Evolutionary conservation across 1,140 invertebrate species (phyloP), one percentile per base, ranked within the genome.

Genomic region (Onthophagus taurus): DNA sequence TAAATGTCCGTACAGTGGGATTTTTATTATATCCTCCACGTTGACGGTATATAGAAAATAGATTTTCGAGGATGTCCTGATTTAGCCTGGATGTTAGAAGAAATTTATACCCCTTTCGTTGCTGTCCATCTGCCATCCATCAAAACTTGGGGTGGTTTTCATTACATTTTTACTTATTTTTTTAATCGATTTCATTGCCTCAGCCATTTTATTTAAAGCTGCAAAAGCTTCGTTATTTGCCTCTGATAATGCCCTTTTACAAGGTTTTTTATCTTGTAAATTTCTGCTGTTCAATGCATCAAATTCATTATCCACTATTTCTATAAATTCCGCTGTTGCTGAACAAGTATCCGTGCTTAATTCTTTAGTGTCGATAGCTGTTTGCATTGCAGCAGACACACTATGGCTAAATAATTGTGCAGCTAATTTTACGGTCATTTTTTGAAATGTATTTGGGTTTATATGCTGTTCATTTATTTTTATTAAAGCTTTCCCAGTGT

Each of bases 251-350:
- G 23, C 6, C n/a, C 23, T 26, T 26, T 26, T n/a, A 7, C n/a
- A 6, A 26, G 23, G n/a, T 26, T 26, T 26, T 6, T 7, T 26
- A 26, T 26, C n/a, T 19, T 35, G 34, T 34, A 34, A 39, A 29
- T 31, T 43, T 36, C 34, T 30, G 42, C 41, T 51, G 39, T 18
- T 47, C 12, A 19, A 9, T 8, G 8, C 37, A 48, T 51, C 45
- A 51, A 51, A 51, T 17, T 51, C 31, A 48, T 53, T 44, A 23
- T 53, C 48, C 14, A 36, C 18, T 9, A 41, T 12, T 37, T 33
- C 13, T 37, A 53, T 33, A 41, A 53, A 45, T 39, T 51, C 36
- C 33, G 31, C 41, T 21, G 47, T 38, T 7, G 16, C 13, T 7
- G 14, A 7, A 7, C 8, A 8, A 19, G 36, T 38, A 7, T 16